Evolutionary conservation across 2,888 invertebrate genomes (phyloP).

Genomic region (Kuschelorhynchus macadamiae): DNA sequence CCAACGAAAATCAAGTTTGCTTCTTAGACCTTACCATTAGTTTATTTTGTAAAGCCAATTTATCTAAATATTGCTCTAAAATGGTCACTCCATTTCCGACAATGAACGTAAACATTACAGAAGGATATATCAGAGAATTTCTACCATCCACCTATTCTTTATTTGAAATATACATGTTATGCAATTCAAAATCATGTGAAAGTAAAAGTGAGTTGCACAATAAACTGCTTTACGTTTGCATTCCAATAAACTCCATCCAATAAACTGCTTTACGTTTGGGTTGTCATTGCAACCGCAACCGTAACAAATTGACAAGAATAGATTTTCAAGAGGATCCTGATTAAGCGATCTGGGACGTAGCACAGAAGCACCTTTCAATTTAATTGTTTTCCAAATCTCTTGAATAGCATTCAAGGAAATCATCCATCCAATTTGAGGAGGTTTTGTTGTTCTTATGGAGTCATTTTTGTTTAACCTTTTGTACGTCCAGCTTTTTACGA

Average conservation of each 20-base stretch:
- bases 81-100: slow-evolving; percentile 15
- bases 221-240: neutral
- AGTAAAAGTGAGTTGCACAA: slow-evolving; percentile 7
- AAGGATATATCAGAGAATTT: slow-evolving; percentile 2
- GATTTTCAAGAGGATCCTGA: slow-evolving; percentile 39
- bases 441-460: slow-evolving; percentile 25
- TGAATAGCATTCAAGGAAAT: slow-evolving; percentile 34
- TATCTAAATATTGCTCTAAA: slow-evolving; percentile 7
- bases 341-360: slow-evolving; percentile 25
- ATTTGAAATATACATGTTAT: slow-evolving; percentile 14
- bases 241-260: slow-evolving; percentile 17
- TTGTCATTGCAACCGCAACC: slow-evolving; percentile 44
- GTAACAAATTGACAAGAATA: slow-evolving; percentile 32
- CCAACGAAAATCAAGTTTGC: slow-evolving; percentile 1
- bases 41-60: slow-evolving; percentile 7
- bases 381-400: slow-evolving; percentile 32
- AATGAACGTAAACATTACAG: slow-evolving; percentile 6
- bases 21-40: neutral
- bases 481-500: slow-evolving; percentile 36
- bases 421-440: slow-evolving; percentile 50
- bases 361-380: neutral
- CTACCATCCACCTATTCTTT: slow-evolving; percentile 13
- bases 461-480: slow-evolving; percentile 29
- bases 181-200: slow-evolving; percentile 26
- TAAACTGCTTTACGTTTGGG: slow-evolving; percentile 39